Evolutionary conservation across 2,113 vertebrate species (phyloP).

Genomic region (Catharus fuscescens): DNA sequence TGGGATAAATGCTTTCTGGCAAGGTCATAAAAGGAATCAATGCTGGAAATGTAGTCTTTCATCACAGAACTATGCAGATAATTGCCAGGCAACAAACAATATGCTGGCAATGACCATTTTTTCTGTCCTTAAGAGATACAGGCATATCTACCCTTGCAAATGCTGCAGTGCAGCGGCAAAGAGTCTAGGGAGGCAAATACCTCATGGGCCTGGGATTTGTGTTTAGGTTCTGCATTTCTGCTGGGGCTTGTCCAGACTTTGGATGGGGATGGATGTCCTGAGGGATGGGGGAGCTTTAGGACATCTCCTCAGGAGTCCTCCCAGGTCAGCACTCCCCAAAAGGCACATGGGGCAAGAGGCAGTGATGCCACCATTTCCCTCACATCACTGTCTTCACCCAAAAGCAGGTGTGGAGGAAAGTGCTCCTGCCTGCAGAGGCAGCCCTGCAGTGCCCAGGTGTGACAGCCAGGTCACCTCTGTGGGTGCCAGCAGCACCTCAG

Average conservation of each 20-base stretch:
- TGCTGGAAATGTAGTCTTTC: conserved; percentile 14
- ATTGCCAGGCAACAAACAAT: conserved; percentile 40
- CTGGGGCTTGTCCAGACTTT: neutral
- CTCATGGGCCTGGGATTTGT: fast-evolving
- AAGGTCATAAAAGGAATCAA: conserved; percentile 47
- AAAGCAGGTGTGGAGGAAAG: neutral
- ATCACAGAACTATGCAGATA: conserved; percentile 19
- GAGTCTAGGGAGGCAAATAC: fast-evolving
- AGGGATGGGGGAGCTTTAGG: neutral
- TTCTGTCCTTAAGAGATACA: neutral
- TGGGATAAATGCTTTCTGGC: conserved; percentile 34
- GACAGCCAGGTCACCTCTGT: neutral
- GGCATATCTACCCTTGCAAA: neutral
- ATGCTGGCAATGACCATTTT: neutral
- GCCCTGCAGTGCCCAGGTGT: neutral
- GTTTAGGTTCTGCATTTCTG: neutral
- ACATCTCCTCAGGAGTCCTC: neutral
- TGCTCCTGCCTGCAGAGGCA: neutral
- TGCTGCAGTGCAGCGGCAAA: neutral
- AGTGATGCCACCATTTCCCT: fast-evolving
- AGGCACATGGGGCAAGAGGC: neutral
- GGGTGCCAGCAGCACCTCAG: neutral
- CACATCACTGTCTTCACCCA: neutral
- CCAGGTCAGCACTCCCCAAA: neutral
- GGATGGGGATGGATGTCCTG: neutral